Conservation (phyloP, 2,797 vertebrate genomes). For the Esox masquinongy region DNA sequence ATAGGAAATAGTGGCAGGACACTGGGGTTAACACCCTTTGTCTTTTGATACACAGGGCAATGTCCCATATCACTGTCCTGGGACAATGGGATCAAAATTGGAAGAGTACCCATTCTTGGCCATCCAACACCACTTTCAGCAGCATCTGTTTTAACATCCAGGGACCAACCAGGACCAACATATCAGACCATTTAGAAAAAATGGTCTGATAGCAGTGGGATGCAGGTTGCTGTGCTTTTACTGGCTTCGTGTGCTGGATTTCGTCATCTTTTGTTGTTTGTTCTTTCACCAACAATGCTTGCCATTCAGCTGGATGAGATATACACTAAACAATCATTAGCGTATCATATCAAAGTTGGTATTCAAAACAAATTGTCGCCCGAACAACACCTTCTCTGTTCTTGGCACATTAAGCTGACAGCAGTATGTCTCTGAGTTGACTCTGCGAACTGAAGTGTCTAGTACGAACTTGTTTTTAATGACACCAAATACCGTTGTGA, state of each 20-base stretch:
- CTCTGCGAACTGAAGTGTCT: slow-evolving; percentile 54
- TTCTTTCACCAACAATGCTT: slow-evolving; percentile 23
- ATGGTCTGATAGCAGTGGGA: no score
- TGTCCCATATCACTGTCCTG: no score
- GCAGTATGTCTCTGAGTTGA: slow-evolving; percentile 27
- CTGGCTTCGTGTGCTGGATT: slow-evolving; percentile 1
- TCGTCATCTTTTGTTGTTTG: slow-evolving; percentile 23
- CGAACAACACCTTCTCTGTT: slow-evolving; percentile 34
- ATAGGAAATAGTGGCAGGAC: no score
- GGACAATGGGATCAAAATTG: no score
- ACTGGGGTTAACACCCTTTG: no score
- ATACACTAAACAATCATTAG: slow-evolving; percentile 34
- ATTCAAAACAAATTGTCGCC: slow-evolving; percentile 23
- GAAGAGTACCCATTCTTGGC: no score
- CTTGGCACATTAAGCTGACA: slow-evolving; percentile 50
- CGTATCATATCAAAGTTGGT: slow-evolving; percentile 35
- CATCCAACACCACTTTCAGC: no score
- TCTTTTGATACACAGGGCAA: no score
- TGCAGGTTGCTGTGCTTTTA: not conserved
- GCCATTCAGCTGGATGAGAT: slow-evolving; percentile 5
- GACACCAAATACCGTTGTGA: slow-evolving; percentile 47
- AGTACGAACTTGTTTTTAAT: slow-evolving; percentile 35
- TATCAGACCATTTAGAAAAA: no score
- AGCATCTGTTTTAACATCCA: no score
- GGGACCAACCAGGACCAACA: no score